These are phyloP conservation scores for Leptopilina clavipes DNA, from an alignment of 1,140 invertebrate genomes.

Conservation along the genomic window DNA sequence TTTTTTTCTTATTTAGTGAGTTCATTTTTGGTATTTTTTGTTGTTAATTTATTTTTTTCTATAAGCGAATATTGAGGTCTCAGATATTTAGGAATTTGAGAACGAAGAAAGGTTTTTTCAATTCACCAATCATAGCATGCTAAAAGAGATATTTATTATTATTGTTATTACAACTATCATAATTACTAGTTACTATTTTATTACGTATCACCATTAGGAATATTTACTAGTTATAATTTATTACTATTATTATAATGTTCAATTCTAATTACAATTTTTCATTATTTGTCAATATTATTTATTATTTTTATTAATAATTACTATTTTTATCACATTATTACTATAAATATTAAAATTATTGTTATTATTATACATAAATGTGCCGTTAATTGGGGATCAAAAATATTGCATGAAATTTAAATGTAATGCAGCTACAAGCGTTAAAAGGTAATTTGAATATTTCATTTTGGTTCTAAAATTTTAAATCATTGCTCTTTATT, in stretches of 20 bases:
- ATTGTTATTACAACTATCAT: conserved; percentile 10
- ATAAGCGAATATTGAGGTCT: conserved; percentile 40
- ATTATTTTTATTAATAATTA: too few relatives aligned
- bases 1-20: conserved; percentile 42
- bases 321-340: too few relatives aligned
- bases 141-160: too few relatives aligned
- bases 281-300: too few relatives aligned
- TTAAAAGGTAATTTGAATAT: background rate
- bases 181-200: too few relatives aligned
- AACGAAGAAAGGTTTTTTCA: conserved; percentile 9
- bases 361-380: conserved; percentile 11
- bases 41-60: background rate
- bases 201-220: background rate
- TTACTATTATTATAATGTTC: too few relatives aligned
- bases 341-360: too few relatives aligned
- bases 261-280: too few relatives aligned
- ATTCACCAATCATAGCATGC: conserved; percentile 7
- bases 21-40: conserved; percentile 42
- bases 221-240: too few relatives aligned
- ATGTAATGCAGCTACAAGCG: background rate
- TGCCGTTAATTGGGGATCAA: background rate
- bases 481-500: background rate
- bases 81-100: conserved; percentile 37
- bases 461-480: background rate
- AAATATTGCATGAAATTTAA: conserved; percentile 17